Base-by-base conservation (phyloP, 2,888 invertebrate genomes). In the Hoplodrina blanda region DNA sequence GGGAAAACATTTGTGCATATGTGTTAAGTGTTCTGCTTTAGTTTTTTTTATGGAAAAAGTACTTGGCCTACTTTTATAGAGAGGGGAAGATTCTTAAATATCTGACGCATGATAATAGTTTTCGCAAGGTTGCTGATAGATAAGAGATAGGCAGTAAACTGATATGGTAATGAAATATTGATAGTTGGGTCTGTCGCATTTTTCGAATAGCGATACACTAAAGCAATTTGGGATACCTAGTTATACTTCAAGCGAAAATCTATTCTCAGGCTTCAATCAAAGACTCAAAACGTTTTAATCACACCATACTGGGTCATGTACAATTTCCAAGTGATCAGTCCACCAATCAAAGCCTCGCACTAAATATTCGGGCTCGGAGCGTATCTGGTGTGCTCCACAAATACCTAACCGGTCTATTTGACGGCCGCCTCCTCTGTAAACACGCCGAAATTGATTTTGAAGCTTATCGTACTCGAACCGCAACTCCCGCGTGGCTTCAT, bases 401-500 rank as follows among this genome's bases (percentile, higher is more conserved):
- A 87, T 88, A 87, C 76, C 82, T 83, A 85, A 78, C 81, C 78
- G 83, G 87, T 90, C 80, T 90, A 89, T 90, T 89, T 89, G 89
- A 87, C 82, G 85, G 66, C 83, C 81, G 87, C 87, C 87, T 90
- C 83, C 90, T 88, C 88, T 88, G 91, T 92, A 93, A 93, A 93
- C 91, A 92, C 90, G 86, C 89, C 85, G 85, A 91, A 93, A 94
- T 93, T 94, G 93, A 92, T 93, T 93, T 93, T 88, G 91, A 90
- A 91, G 92, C 92, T 91, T 91, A 91, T 90, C 88, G 90, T 88
- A 88, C 85, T 87, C 81, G 76, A 73, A 84, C 82, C 74, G 65
- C 73, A 69, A 67, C 73, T 69, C 83, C 67, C 75, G 70, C 67
- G 70, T 53, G 68, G 69, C 62, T 62, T 72, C 62, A 80, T 82